Evolutionary conservation across 2,888 invertebrate species (phyloP), one percentile per base, ranked within the genome.

Genomic region (Pyrrhia umbra): DNA sequence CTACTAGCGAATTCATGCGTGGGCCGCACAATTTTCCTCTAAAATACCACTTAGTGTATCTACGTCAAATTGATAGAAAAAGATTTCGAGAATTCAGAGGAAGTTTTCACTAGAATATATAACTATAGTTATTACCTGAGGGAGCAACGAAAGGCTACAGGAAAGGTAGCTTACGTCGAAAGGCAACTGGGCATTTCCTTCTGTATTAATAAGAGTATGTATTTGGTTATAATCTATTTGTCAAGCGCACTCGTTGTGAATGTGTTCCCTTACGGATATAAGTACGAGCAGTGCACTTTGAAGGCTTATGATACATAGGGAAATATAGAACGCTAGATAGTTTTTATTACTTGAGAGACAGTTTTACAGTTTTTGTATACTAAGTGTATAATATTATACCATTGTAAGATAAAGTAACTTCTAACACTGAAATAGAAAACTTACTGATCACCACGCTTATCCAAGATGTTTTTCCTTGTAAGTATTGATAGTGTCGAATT

Each of bases 71-170:
- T 15, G 6, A 46, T 0, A 34, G 21, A 4, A 34, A 15, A 13
- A 10, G 16, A 42, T 18, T 57, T 30, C 6, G 10, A 10, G 23
- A 46, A 46, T 4, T 25, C 18, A 6, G 16, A 10, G n/a, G n/a
- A n/a, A n/a, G 10, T 37, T 8, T 57, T 57, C 10, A 16, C n/a
- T 56, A 20, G n/a, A n/a, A 34, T 67, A 3, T 2, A 18, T 9
- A 30, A 8, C 10, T 16, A 25, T 6, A 13, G 10, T 10, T 8
- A n/a, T 9, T 18, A n/a, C 8, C 18, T 15, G 40, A 10, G 27
- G 37, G 45, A 18, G 16, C 15, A 37, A 16, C 16, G 13, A 49
- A 34, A n/a, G 15, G 40, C 42, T 20, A 39, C 20, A n/a, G n/a
- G 13, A n/a, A 37, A 43, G 37, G 18, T 16, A 27, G 45, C 43